These are phyloP conservation scores for Papilio polytes DNA, from an alignment of 1,140 invertebrate genomes.

Conservation along the genomic window DNA sequence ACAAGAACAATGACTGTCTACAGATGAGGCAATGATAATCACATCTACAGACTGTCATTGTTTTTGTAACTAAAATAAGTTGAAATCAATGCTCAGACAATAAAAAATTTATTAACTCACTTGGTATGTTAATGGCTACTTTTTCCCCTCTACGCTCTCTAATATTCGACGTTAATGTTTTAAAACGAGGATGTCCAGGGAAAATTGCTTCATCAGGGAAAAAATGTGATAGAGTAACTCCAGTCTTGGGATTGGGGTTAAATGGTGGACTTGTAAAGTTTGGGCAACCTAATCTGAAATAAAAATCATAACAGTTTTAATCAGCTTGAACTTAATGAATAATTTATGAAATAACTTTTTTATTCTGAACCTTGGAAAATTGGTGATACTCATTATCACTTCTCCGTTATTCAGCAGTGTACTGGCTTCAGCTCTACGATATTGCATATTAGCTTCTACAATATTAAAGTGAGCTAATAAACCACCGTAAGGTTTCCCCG, in stretches of 20 bases:
- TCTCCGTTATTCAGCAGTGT: constrained; percentile 92
- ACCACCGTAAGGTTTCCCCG: constrained; percentile 97
- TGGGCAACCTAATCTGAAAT: constrained; percentile 91
- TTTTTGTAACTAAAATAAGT: not conserved
- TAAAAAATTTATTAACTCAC: constrained; percentile 82
- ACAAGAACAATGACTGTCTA: too few relatives aligned
- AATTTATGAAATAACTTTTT: not conserved
- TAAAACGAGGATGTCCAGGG: constrained; percentile 97
- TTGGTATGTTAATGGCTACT: constrained; percentile 97
- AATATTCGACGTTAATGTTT: constrained; percentile 97
- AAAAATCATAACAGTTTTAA: constrained; percentile 39
- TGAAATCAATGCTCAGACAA: not conserved
- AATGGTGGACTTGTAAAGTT: constrained; percentile 94
- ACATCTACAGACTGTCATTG: not conserved
- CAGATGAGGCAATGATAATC: not conserved
- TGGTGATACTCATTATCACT: constrained; percentile 94
- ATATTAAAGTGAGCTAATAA: constrained; percentile 98
- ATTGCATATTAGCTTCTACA: constrained; percentile 98
- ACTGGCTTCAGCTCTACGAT: constrained; percentile 93
- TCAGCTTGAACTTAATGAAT: not conserved
- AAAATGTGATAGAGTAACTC: constrained; percentile 94
- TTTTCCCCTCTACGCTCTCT: constrained; percentile 95
- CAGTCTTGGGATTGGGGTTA: constrained; percentile 87
- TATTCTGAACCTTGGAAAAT: constrained; percentile 92
- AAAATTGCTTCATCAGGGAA: constrained; percentile 98